Evolutionary conservation across 2,113 vertebrate species (phyloP).

Genomic region (Panthera uncia): DNA sequence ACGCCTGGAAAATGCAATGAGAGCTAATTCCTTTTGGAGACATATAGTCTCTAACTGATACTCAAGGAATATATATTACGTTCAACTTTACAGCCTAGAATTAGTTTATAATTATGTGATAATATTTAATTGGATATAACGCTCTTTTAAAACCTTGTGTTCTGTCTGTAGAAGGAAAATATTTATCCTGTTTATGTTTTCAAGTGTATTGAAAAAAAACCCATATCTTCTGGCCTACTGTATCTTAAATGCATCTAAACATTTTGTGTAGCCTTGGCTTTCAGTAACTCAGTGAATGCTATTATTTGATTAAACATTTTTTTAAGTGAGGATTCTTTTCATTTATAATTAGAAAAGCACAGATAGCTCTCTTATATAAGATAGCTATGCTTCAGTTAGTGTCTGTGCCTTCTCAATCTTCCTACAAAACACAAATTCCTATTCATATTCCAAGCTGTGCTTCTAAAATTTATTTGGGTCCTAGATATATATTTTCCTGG

Average conservation of each 20-base stretch:
- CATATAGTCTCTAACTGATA: background rate
- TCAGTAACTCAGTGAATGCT: background rate
- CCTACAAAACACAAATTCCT: background rate
- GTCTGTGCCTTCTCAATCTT: background rate
- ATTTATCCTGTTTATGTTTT: constrained; percentile 2
- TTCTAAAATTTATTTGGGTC: background rate
- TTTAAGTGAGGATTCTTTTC: background rate
- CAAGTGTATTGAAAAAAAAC: background rate
- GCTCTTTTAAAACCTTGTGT: background rate
- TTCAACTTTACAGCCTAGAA: background rate
- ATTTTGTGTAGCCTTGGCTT: background rate
- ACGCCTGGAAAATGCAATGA: background rate
- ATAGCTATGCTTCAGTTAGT: background rate
- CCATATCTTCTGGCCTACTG: background rate
- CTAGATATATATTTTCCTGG: background rate
- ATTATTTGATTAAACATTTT: background rate
- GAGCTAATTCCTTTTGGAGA: background rate
- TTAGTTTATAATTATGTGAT: background rate
- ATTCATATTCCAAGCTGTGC: background rate
- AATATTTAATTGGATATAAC: background rate
- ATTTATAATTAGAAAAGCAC: background rate
- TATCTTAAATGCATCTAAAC: background rate
- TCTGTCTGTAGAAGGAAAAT: constrained; percentile 14
- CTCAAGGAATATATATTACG: background rate
- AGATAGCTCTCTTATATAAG: background rate